Base-by-base conservation (phyloP, 2,888 invertebrate genomes). In the Andrena camellia region DNA sequence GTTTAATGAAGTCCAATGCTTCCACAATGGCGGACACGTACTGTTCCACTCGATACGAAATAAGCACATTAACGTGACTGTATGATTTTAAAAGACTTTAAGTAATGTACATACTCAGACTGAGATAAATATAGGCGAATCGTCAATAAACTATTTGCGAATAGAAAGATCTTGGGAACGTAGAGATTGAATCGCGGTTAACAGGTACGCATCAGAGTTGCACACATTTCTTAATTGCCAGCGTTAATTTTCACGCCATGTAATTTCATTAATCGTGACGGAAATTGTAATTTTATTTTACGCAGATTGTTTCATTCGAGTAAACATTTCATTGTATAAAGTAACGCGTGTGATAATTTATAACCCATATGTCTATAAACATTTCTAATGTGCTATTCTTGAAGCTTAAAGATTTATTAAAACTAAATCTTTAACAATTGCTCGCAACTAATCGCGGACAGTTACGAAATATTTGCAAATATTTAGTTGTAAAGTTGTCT, bases 1-100 rank as follows among this genome's bases (percentile, higher is more conserved):
- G 57, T 52, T 23, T 23, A 42, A 52, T 75, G 10, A 57, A 42
- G 57, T 52, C 31, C 31, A 42, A 52, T 75, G 66, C 29, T 70
- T 81, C 57, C 29, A 67, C 62, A 75, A 82, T 76, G 82, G 82
- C 82, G 82, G 76, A 76, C 42, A 57, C 31, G 17, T 52, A 57
- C 20, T 20, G 17, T 35, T 52, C 6, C 13, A 23, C n/a, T 50
- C 2, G 13, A 42, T 60, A 52, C n/a, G 26, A 70, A 62, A 81
- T 81, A 59, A 26, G 31, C 17, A 42, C 4, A 4, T 17, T 60
- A 23, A 60, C 74, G 48, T 8, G 26, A n/a, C 33, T 74, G 26
- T 64, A 54, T 7, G n/a, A 42, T n/a, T 52, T 64, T 69, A 35
- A 76, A 67, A 50, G 59, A 13, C 3, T 8, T 0, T 54, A 31